phyloP scores from a whole-genome alignment of 2,888 invertebrate species.

The Drosophila imparisetae region DNA sequence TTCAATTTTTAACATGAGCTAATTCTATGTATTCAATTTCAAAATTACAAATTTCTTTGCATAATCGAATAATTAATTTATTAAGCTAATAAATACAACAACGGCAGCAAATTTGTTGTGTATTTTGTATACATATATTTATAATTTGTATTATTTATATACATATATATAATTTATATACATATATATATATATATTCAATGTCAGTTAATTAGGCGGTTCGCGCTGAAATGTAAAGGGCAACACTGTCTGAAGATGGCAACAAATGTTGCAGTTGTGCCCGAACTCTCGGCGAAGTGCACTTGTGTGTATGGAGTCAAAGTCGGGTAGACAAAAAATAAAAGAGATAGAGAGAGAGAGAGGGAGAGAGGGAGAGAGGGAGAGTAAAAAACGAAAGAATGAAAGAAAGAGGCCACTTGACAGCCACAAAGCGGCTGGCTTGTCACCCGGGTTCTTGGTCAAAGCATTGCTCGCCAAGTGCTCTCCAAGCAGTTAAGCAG shows the following conservation, averaged over 20 bases:
- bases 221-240: neutral
- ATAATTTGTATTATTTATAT: neutral
- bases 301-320: constrained; percentile 67
- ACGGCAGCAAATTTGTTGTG: neutral
- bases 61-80: neutral
- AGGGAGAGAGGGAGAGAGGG: no score
- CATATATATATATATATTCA: neutral
- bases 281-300: constrained; percentile 51
- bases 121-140: no score
- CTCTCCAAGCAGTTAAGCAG: constrained; percentile 76
- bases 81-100: neutral
- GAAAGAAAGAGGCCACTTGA: constrained; percentile 63
- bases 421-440: constrained; percentile 78
- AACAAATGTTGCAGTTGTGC: constrained; percentile 44
- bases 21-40: neutral
- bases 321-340: constrained; percentile 55
- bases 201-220: constrained; percentile 5
- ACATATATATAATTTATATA: neutral
- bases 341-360: neutral
- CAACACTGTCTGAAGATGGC: constrained; percentile 3
- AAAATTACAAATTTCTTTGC: neutral
- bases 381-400: neutral
- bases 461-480: constrained; percentile 73
- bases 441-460: constrained; percentile 78
- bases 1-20: neutral